These are phyloP conservation scores for Conomelus anceps DNA, from an alignment of 2,888 invertebrate species.

Conservation along the genomic window DNA sequence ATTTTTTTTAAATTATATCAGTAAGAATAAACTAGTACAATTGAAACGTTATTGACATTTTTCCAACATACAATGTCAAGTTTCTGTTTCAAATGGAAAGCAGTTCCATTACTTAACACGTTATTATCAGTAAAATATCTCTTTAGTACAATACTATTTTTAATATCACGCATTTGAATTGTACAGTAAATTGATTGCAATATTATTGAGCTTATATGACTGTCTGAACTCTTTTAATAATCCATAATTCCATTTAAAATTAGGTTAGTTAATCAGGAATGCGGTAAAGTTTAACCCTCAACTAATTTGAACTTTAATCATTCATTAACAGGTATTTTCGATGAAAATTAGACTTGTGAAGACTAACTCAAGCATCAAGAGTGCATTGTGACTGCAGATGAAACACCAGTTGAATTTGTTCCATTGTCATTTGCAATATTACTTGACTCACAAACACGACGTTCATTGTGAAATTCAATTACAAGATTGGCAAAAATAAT, in stretches of 20 bases:
- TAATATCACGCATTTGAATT: too few species aligned
- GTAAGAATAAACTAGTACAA: neutral
- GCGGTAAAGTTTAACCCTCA: too few species aligned
- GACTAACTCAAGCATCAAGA: neutral
- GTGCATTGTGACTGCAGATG: neutral
- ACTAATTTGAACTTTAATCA: too few species aligned
- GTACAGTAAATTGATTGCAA: too few species aligned
- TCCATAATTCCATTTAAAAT: too few species aligned
- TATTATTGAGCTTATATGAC: too few species aligned
- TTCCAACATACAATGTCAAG: neutral
- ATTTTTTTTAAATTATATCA: too few species aligned
- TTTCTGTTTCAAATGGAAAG: neutral
- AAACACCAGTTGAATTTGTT: neutral
- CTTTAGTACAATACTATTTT: too few species aligned
- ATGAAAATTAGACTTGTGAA: too few species aligned
- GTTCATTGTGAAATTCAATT: neutral
- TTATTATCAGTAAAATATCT: neutral
- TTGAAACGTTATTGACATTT: neutral
- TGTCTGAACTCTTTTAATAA: too few species aligned
- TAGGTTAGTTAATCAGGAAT: too few species aligned
- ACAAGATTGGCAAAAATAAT: neutral
- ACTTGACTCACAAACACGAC: neutral
- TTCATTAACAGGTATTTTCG: too few species aligned
- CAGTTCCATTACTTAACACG: neutral
- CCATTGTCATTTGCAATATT: neutral